Percentiles rank a stretch among this genome's conserved stretches.
Conservation (phyloP, 2,888 invertebrate genomes). For the Hylaea fasciaria region DNA sequence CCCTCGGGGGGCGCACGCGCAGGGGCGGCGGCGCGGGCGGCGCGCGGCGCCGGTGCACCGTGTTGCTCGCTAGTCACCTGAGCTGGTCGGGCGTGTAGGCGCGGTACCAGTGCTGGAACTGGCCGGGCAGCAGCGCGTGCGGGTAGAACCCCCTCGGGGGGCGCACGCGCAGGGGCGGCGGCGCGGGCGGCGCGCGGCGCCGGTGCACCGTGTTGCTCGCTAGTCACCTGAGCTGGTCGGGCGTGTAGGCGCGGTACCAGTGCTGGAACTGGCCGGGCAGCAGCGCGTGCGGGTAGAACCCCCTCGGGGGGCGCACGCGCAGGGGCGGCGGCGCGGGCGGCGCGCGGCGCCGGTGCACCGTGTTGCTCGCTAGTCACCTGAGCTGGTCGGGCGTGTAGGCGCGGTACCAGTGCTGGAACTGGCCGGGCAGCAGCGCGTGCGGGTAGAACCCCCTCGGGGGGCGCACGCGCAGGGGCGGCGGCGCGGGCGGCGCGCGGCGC, state of each 20-base stretch:
- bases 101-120: conserved; percentile 95
- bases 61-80: conserved; percentile 86
- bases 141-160: conserved; percentile 91
- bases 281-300: conserved; percentile 95
- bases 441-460: conserved; percentile 91
- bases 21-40: conserved; percentile 43
- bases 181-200: conserved; percentile 51
- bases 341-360: conserved; percentile 87
- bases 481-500: conserved; percentile 51
- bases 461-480: conserved; percentile 58
- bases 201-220: conserved; percentile 93
- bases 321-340: conserved; percentile 43
- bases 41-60: conserved; percentile 87
- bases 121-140: conserved; percentile 97
- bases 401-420: conserved; percentile 95
- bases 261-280: conserved; percentile 99
- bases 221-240: conserved; percentile 88
- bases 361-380: conserved; percentile 86
- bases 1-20: conserved; percentile 78
- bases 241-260: conserved; percentile 90
- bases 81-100: conserved; percentile 92
- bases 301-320: conserved; percentile 78
- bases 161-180: conserved; percentile 58
- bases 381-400: conserved; percentile 92
- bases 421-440: conserved; percentile 97